phyloP scores from a whole-genome alignment of 2,888 invertebrate genomes.

The Archips xylosteana region DNA sequence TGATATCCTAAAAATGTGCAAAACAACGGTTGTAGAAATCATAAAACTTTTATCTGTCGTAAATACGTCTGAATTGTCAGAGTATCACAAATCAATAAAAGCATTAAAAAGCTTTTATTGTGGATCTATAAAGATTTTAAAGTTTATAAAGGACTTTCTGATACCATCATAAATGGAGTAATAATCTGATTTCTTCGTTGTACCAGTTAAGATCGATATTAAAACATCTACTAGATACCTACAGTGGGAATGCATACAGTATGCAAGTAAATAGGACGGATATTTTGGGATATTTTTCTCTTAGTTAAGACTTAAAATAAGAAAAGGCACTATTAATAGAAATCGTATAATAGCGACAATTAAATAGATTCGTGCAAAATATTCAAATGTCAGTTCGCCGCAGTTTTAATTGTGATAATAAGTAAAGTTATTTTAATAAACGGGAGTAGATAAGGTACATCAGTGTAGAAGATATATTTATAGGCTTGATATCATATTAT shows the following conservation, averaged over 20 bases:
- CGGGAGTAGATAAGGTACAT: too few relatives aligned
- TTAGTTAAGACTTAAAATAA: too few relatives aligned
- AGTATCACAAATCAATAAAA: conserved; percentile 20
- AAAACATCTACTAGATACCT: background rate
- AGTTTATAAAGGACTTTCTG: background rate
- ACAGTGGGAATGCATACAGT: too few relatives aligned
- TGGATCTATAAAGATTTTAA: background rate
- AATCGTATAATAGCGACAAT: background rate
- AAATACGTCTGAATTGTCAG: conserved; percentile 1
- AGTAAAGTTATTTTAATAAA: too few relatives aligned
- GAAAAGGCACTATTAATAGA: too few relatives aligned
- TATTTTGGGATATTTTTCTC: too few relatives aligned
- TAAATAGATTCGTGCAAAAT: too few relatives aligned
- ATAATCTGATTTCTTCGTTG: background rate
- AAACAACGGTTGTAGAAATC: background rate
- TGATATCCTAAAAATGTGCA: conserved; percentile 5
- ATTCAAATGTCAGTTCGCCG: too few relatives aligned
- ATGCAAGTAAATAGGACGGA: too few relatives aligned
- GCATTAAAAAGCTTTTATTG: conserved; percentile 5
- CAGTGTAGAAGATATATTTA: too few relatives aligned
- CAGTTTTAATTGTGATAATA: too few relatives aligned
- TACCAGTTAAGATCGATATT: background rate
- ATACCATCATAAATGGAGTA: background rate
- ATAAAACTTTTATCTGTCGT: conserved; percentile 5
- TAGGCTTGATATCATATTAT: too few relatives aligned